phyloP scores from a whole-genome alignment of 2,888 invertebrate genomes.

The Poecilobothrus nobilitatus region DNA sequence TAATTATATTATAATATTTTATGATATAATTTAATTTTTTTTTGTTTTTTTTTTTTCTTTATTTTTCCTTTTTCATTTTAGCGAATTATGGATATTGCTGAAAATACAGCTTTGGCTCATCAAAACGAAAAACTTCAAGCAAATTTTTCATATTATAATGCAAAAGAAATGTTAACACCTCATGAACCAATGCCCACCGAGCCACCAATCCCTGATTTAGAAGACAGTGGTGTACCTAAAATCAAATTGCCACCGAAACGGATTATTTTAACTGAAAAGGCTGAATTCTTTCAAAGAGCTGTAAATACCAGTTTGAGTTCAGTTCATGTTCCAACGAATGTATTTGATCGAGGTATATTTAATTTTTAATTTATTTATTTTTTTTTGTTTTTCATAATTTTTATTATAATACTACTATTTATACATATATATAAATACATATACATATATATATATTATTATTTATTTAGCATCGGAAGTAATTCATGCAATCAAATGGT shows the following conservation, averaged over 20 bases:
- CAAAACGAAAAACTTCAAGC: slow-evolving; percentile 49
- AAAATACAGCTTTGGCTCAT: slow-evolving; percentile 64
- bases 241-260: slow-evolving; percentile 51
- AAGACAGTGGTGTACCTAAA: slow-evolving; percentile 52
- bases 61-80: no score
- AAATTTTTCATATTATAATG: slow-evolving; percentile 59
- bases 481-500: slow-evolving; percentile 91
- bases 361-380: slow-evolving; percentile 10
- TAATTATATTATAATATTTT: no score
- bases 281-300: slow-evolving; percentile 68
- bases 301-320: slow-evolving; percentile 75
- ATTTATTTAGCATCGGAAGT: slow-evolving; percentile 62
- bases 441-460: neutral
- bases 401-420: neutral
- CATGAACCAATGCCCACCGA: slow-evolving; percentile 47
- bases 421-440: neutral
- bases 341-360: slow-evolving; percentile 72
- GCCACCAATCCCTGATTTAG: slow-evolving; percentile 45
- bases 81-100: slow-evolving; percentile 83
- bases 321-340: slow-evolving; percentile 93
- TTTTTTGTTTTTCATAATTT: slow-evolving; percentile 11
- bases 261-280: slow-evolving; percentile 57
- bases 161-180: slow-evolving; percentile 59
- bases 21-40: neutral
- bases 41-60: neutral